Evolutionary conservation across 2,797 vertebrate genomes (phyloP), one percentile per base, ranked within the genome.

Genomic region (Micropoecilia bifurca): DNA sequence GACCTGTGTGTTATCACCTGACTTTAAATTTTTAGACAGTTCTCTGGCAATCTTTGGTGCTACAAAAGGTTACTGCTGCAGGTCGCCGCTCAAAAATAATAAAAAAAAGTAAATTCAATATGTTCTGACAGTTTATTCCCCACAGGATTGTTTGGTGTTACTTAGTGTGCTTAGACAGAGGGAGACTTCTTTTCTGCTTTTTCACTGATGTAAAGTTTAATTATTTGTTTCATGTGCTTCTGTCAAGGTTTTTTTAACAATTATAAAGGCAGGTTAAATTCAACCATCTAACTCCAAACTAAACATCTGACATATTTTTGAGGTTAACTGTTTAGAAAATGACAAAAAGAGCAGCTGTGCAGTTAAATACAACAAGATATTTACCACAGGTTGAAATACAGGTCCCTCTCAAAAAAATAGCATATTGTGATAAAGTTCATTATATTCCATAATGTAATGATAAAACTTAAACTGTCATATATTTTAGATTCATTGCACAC

Each of bases 61-160:
- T 55, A 76, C 25, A 69, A 63, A 47, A 72, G 13, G 68, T 78
- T 55, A 72, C 6, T 48, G 59, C 48, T 74, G 3, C 30, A 36
- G n/a, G 75, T 14, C 25, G 12, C 13, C 41, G 43, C 48, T 74
- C 45, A 73, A 45, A 71, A 28, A 71, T 3, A 55, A 41, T 20
- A 30, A 76, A 79, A 69, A 47, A 50, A 18, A 74, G 63, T 66
- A 80, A 80, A 57, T 13, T 55, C 41, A 74, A 47, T 66, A 57
- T 61, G 46, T 47, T 77, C 57, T 81, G 43, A 76, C 22, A 46
- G 25, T 78, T 50, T 74, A 33, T 69, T 73, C 47, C 20, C 33
- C 20, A 47, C 1, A 9, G 75, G 61, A 75, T 25, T 73, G 6
- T 78, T 73, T 71, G 12, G 41, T 61, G 76, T 79, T 39, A 71